Base-by-base conservation (phyloP, 2,888 invertebrate species). In the Spodoptera littoralis region DNA sequence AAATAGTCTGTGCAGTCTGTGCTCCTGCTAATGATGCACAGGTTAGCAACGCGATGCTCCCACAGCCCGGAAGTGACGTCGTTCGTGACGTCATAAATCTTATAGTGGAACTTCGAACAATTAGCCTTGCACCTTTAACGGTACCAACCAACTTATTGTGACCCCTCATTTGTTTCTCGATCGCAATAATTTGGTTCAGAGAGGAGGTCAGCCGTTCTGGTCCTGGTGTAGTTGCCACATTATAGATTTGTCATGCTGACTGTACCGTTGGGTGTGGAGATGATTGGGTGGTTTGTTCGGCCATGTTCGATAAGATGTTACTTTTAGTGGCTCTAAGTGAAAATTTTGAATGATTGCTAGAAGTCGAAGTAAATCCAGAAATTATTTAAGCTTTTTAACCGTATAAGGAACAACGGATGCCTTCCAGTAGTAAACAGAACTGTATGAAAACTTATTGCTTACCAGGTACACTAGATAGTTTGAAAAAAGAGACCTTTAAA, bases 41-140 rank as follows among this genome's bases (percentile, higher is more conserved):
- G 59, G 71, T 73, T 63, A 60, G 63, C 50, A 67, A 72, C 69
- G 60, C 53, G 48, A 60, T 59, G 62, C 60, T 70, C 75, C 60
- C 67, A 66, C 58, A 70, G 60, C 80, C 77, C 80, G 86, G 86
- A 84, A 86, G 81, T 84, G 60, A 42, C 66, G 77, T 65, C 71
- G 70, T 68, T 84, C 89, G 88, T 90, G 89, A 89, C 85, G 88
- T 87, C 86, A 89, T 90, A 91, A 90, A 90, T 89, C 86, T 83
- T 80, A 62, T 70, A 74, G 71, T 80, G 75, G 81, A 78, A 81
- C 85, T 84, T 81, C 76, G 88, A 91, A 90, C 89, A 90, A 90
- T 91, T 90, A 91, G 89, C 86, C 87, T 89, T 87, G 81, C 88
- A 88, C 86, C 88, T 89, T 63, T 82, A 81, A 82, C 84, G 81